Base-by-base conservation (phyloP, 64 coral and sea anemone genomes). In the Dendronephthya gigantea region DNA sequence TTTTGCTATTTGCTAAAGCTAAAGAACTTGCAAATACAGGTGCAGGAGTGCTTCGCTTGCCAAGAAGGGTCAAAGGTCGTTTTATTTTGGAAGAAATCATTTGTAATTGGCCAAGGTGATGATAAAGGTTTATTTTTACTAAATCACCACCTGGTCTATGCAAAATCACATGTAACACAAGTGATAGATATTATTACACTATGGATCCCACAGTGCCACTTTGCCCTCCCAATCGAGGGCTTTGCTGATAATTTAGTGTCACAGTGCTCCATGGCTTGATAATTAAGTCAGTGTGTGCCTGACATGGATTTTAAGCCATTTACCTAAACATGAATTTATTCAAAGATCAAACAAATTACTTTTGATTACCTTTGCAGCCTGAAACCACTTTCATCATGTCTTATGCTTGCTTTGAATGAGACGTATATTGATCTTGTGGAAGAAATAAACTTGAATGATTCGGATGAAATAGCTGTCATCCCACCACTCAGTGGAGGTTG, bases 401-500 rank as follows among this genome's bases (percentile, higher is more conserved):
- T 93, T 28, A 88, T 93, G 41, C 47, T 93, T 12, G 87, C 91
- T 38, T 83, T 93, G 13, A 93, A 93, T 55, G 87, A 93, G 82
- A 81, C 79, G 35, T 93, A 93, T 35, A 69, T 93, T 15, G 88
- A 90, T 32, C 39, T 62, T 22, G 81, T 83, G 6, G 39, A 83
- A 41, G 56, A 39, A 36, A 83, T 90, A 48, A 43, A 56, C 22
- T 84, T 93, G 15, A 51, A 79, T 0, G 82, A 82, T 58, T 87
- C 83, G 35, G 91, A 93, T 35, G 82, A 89, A 86, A 86, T 93
- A 47, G 91, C 91, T 19, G 70, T 93, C 2, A 93, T 93, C 37
- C 88, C 91, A 43, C 88, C 91, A 45, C 84, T 93, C 0, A 93
- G 91, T 70, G 91, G 91, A 48, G 91, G 91, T 4, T 93, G 72